Conservation (phyloP, 2,888 invertebrate species). For the Alentia gelatinosa region DNA sequence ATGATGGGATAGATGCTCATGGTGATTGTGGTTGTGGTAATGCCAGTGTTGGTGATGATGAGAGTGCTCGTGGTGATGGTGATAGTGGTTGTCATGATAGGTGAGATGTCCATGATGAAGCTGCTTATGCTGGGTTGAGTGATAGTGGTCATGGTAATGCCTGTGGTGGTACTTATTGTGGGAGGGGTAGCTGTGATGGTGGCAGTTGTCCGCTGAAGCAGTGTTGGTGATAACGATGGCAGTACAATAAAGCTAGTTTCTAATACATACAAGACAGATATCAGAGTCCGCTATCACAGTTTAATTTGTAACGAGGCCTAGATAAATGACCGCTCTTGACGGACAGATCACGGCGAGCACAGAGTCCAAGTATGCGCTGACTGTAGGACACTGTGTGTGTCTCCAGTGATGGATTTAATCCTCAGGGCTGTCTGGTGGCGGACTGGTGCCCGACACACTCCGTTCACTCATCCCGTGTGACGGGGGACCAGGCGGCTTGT, state of each 20-base stretch:
- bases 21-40: background rate
- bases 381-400: too few species aligned
- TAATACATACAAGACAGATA: background rate
- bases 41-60: background rate
- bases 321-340: too few species aligned
- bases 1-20: background rate
- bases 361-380: background rate
- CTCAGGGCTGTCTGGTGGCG: background rate
- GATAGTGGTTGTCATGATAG: background rate
- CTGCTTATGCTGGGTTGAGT: too few species aligned
- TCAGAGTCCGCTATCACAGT: background rate
- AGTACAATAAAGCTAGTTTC: too few species aligned
- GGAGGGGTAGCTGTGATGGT: too few species aligned
- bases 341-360: background rate
- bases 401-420: background rate
- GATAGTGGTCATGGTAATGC: too few species aligned
- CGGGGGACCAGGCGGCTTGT: background rate
- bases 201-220: too few species aligned
- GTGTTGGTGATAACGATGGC: too few species aligned
- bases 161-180: too few species aligned
- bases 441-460: background rate
- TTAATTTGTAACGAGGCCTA: slow-evolving; percentile 15
- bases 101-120: background rate
- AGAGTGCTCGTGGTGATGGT: background rate
- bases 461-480: too few species aligned